phyloP scores from a whole-genome alignment of 2,113 vertebrate species.

The Macaca mulatta region DNA sequence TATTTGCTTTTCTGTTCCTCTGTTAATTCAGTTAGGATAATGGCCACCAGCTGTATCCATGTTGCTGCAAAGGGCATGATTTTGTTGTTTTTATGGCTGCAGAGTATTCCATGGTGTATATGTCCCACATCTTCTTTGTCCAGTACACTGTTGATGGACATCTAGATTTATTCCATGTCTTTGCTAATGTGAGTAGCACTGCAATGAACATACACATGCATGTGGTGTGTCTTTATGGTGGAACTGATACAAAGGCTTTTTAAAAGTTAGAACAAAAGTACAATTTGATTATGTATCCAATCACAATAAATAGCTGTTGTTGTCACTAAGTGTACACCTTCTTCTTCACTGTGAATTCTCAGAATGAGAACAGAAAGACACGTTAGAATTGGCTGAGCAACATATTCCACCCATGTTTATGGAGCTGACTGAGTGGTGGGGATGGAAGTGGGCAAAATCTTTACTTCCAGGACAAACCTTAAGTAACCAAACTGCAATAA shows the following conservation, averaged over 20 bases:
- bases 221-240: too few relatives aligned
- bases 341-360: background rate
- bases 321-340: background rate
- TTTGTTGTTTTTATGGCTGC: too few relatives aligned
- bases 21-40: too few relatives aligned
- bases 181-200: too few relatives aligned
- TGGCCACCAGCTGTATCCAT: too few relatives aligned
- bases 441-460: background rate
- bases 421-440: background rate
- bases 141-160: too few relatives aligned
- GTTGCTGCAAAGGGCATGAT: too few relatives aligned
- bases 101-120: too few relatives aligned
- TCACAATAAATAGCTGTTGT: background rate
- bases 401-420: background rate
- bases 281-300: background rate
- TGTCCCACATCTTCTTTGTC: too few relatives aligned
- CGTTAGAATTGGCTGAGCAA: background rate
- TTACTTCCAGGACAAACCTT: background rate
- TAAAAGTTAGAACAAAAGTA: background rate
- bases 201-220: too few relatives aligned
- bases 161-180: too few relatives aligned
- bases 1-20: too few relatives aligned
- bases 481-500: background rate
- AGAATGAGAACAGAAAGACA: background rate
- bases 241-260: background rate